These are phyloP conservation scores for Drosophila tristis DNA, from an alignment of 1,140 invertebrate species.

Conservation along the genomic window DNA sequence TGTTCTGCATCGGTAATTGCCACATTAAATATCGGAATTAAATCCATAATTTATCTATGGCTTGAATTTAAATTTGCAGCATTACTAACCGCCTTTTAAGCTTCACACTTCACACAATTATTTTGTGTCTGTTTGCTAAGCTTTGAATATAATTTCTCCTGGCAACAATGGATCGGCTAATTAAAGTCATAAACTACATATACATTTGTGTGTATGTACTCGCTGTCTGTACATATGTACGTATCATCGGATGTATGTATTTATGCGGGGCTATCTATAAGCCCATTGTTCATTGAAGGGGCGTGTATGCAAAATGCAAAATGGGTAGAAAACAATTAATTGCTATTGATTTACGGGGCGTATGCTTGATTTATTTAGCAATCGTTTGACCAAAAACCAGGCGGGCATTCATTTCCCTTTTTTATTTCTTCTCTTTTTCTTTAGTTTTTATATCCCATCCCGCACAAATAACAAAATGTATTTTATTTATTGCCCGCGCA, in stretches of 20 bases:
- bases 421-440: slow-evolving; percentile 19
- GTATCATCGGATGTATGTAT: slow-evolving; percentile 23
- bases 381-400: slow-evolving; percentile 52
- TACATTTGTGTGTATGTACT: background rate
- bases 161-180: slow-evolving; percentile 29
- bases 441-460: slow-evolving; percentile 4
- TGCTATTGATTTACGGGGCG: slow-evolving; percentile 74
- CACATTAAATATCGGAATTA: no score
- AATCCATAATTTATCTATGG: no score
- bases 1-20: no score
- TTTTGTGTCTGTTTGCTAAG: no score
- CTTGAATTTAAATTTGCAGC: no score
- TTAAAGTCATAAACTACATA: slow-evolving; percentile 26
- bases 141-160: slow-evolving; percentile 2
- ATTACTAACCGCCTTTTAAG: no score
- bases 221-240: background rate
- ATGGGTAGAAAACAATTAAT: slow-evolving; percentile 65
- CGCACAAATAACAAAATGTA: slow-evolving; percentile 1
- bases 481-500: slow-evolving; percentile 55
- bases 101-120: no score
- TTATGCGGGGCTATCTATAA: slow-evolving; percentile 28
- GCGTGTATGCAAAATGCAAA: slow-evolving; percentile 47
- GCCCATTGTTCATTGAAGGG: slow-evolving; percentile 41
- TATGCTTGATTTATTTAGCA: slow-evolving; percentile 71
- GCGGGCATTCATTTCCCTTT: slow-evolving; percentile 41